These are phyloP conservation scores for Callyntrura sp. DNA, from an alignment of 2,888 invertebrate genomes.

Conservation along the genomic window DNA sequence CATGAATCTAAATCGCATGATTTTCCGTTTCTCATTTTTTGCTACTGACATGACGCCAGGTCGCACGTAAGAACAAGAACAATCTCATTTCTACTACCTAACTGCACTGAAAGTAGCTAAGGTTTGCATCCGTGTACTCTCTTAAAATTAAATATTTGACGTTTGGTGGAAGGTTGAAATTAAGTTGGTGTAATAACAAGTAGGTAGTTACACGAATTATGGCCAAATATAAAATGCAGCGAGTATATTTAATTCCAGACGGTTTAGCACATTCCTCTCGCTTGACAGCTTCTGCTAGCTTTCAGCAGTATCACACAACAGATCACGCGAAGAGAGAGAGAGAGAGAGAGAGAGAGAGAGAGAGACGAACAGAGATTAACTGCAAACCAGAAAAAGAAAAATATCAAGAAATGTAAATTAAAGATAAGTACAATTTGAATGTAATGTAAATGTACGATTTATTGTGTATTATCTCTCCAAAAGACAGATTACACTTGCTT, in stretches of 20 bases:
- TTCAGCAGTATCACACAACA: conserved; percentile 28
- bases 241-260: conserved; percentile 44
- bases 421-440: not conserved
- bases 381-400: not conserved
- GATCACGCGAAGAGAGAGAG: not conserved
- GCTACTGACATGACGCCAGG: not conserved
- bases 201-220: too few species aligned
- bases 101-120: not conserved
- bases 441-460: conserved; percentile 18
- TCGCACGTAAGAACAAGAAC: too few species aligned
- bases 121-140: too few species aligned
- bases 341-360: not conserved
- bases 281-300: conserved; percentile 29
- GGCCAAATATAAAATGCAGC: not conserved
- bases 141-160: too few species aligned
- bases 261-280: conserved; percentile 43
- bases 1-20: too few species aligned
- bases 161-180: too few species aligned
- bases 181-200: too few species aligned
- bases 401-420: conserved; percentile 2
- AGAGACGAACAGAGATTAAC: conserved; percentile 4
- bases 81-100: too few species aligned
- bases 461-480: conserved; percentile 32
- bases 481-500: too few species aligned
- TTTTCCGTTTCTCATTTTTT: not conserved